Evolutionary conservation across 1,140 invertebrate species (phyloP).

Genomic region (Pentalonia nigronervosa): DNA sequence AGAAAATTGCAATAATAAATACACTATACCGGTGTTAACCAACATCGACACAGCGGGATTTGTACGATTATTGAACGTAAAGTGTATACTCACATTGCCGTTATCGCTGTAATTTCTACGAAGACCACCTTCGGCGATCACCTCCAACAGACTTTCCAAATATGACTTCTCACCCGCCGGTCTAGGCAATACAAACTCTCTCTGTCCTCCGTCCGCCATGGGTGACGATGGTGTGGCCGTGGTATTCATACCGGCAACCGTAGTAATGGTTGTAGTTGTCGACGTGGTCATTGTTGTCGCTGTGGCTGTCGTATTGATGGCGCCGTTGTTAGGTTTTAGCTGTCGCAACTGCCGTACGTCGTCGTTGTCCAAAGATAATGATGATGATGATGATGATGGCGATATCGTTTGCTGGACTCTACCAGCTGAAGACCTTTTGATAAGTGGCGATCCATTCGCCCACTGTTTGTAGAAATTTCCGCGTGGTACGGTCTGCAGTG

Average conservation of each 20-base stretch:
- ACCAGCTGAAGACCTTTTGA: neutral
- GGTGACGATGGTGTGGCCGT: neutral
- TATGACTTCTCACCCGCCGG: constrained; percentile 27
- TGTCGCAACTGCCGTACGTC: constrained; percentile 29
- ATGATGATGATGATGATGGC: neutral
- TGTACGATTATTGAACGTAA: neutral
- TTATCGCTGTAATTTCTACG: neutral
- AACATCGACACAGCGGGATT: neutral
- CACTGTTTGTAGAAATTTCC: constrained; percentile 41
- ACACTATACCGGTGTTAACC: neutral
- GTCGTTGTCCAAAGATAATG: constrained; percentile 7
- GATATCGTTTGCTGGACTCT: no score
- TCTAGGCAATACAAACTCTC: constrained; percentile 42
- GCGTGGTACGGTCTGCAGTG: neutral
- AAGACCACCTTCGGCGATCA: constrained; percentile 32
- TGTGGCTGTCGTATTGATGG: neutral
- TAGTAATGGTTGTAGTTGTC: neutral
- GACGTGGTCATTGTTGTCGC: neutral
- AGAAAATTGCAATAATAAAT: neutral
- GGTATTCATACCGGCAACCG: neutral
- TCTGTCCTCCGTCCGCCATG: constrained; percentile 44
- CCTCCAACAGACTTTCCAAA: constrained; percentile 32
- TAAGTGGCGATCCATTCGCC: constrained; percentile 48
- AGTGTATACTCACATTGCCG: constrained; percentile 13
- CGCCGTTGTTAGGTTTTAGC: neutral